Base-by-base conservation (phyloP, 2,797 vertebrate genomes). In the Discoglossus pictus region DNA sequence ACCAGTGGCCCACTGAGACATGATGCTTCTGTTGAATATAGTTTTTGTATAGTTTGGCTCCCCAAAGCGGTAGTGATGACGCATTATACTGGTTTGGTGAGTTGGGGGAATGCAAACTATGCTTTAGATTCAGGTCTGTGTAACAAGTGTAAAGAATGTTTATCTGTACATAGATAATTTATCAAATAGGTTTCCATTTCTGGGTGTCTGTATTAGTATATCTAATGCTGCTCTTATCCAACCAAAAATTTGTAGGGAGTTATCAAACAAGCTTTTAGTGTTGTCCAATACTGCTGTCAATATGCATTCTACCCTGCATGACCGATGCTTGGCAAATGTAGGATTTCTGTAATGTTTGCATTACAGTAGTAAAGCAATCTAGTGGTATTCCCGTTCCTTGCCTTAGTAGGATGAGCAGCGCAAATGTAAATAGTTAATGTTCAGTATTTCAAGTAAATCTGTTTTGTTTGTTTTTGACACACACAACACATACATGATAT, bases 351-450 rank as follows among this genome's bases (percentile, higher is more conserved):
- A 82, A 82, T 77, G 73, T 6, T 36, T 75, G 76, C 35, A 77
- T 79, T 80, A 80, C 86, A 83, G 81, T 76, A 83, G 87, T 83
- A 82, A 86, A 85, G 76, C 86, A 83, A 81, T 84, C 88, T 79
- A 91, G 84, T 84, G 88, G 87, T 88, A 80, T 87, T 89, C 86
- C 84, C 66, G 1, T 74, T 84, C 84, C 85, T 86, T 85, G 87
- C 86, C 86, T 87, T 88, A 84, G 84, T 81, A 81, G 85, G 80
- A 92, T 78, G 83, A 88, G 87, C 90, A 92, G 91, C 84, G 82
- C 86, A 85, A 89, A 83, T 94, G 92, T 97, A 95, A 89, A 95
- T 96, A 95, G 81, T 94, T 87, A 92, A 89, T 92, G 91, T 94
- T 91, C 87, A 90, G 89, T 97, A 93, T 95, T 93, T 94, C 84